Evolutionary conservation across 1,140 invertebrate species (phyloP).

Genomic region (Drosophila kikkawai): DNA sequence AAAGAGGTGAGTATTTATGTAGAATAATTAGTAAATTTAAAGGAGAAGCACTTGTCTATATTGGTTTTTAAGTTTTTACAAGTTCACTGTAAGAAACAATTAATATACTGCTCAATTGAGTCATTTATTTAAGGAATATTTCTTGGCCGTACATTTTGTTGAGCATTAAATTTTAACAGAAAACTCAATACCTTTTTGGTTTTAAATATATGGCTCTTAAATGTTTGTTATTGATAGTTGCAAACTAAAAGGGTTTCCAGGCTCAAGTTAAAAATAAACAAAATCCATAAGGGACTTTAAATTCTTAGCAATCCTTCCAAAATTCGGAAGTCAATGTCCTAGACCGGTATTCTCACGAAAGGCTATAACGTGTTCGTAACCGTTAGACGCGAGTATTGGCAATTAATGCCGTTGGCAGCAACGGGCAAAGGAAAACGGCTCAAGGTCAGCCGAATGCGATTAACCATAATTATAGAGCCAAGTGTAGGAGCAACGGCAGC

Average conservation of each 20-base stretch:
- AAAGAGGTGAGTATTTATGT: conserved; percentile 21
- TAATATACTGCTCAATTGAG: neutral
- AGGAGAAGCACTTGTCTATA: neutral
- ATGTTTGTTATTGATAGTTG: too few species aligned
- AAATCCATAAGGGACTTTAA: too few species aligned
- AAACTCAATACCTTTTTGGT: too few species aligned
- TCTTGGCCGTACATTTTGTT: too few species aligned
- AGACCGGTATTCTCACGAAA: conserved; percentile 27
- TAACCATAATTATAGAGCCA: conserved; percentile 75
- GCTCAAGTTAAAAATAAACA: too few species aligned
- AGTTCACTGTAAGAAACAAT: neutral
- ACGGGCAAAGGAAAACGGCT: conserved; percentile 61
- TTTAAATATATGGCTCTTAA: too few species aligned
- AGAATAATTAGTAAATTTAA: too few species aligned
- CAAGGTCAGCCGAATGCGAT: conserved; percentile 74
- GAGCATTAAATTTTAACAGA: too few species aligned
- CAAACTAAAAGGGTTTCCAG: too few species aligned
- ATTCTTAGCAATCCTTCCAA: neutral
- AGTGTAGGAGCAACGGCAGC: conserved; percentile 46
- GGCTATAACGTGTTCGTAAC: conserved; percentile 44
- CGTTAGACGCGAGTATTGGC: conserved; percentile 49
- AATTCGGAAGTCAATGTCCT: conserved; percentile 7
- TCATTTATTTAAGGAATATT: too few species aligned
- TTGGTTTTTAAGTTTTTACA: neutral
- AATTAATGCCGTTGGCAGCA: conserved; percentile 47